phyloP scores from a whole-genome alignment of 2,888 invertebrate species.

The Lumbricus terrestris region DNA sequence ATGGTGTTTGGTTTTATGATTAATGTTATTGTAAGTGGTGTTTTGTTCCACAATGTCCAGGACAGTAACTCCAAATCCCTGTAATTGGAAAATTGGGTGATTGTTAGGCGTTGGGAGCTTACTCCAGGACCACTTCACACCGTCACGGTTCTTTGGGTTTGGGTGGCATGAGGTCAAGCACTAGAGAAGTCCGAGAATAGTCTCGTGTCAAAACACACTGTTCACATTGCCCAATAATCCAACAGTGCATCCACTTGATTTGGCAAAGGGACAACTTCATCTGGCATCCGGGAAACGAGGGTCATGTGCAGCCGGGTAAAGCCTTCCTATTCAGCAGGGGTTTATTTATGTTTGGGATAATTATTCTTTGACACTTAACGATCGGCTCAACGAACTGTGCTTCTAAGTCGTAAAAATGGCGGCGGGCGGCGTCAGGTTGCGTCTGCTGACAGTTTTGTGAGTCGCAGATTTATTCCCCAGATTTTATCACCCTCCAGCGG shows the following conservation, averaged over 20 bases:
- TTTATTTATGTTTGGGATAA: constrained; percentile 3
- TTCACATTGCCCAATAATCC: background rate
- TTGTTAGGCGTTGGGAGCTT: background rate
- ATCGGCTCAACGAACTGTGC: background rate
- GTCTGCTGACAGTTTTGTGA: background rate
- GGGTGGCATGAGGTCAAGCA: background rate
- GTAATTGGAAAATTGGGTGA: background rate
- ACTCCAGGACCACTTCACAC: background rate
- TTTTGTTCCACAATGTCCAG: background rate
- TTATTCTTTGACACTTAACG: background rate
- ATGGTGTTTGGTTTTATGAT: background rate
- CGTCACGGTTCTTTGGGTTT: background rate
- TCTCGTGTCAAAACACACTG: background rate
- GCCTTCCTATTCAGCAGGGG: background rate
- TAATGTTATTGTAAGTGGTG: background rate
- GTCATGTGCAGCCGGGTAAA: background rate
- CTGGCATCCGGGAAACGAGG: background rate
- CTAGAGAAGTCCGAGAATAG: background rate
- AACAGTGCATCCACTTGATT: background rate
- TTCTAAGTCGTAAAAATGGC: background rate
- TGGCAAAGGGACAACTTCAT: background rate
- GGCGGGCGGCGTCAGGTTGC: background rate
- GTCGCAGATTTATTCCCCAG: background rate
- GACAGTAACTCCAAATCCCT: background rate
- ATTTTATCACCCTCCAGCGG: background rate